Evolutionary conservation across 2,113 vertebrate genomes (phyloP).

Genomic region (Harpagus bidentatus): DNA sequence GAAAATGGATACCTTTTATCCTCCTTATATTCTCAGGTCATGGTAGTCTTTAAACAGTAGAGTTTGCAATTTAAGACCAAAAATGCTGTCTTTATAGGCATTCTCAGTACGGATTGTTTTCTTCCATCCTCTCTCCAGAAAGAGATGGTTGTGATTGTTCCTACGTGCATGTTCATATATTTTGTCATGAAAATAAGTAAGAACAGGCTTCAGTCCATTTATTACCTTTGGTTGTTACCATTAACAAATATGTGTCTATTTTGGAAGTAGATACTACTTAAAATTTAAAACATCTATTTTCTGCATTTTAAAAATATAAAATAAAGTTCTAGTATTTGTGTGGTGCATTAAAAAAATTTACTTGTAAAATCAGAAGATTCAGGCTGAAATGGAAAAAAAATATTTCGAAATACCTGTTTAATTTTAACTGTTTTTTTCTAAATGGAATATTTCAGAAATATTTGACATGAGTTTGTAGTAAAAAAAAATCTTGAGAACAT

Average conservation of each 20-base stretch:
- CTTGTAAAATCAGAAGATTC: not conserved
- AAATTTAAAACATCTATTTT: not conserved
- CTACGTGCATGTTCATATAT: not conserved
- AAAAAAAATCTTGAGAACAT: not conserved
- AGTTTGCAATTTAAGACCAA: not conserved
- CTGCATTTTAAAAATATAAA: not conserved
- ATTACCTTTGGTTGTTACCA: not conserved
- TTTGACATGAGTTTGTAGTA: not conserved
- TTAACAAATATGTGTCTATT: not conserved
- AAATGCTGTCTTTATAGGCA: not conserved
- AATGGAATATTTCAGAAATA: not conserved
- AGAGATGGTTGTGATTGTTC: not conserved
- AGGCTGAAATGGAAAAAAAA: not conserved
- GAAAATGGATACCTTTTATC: not conserved
- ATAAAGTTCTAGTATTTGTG: accelerated
- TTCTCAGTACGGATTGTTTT: not conserved
- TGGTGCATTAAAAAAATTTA: not conserved
- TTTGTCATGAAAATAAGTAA: not conserved
- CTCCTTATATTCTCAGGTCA: not conserved
- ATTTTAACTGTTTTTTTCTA: not conserved
- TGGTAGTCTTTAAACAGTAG: not conserved
- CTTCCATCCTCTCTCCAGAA: not conserved
- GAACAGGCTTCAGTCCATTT: not conserved
- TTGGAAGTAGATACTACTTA: not conserved
- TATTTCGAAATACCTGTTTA: not conserved